Conservation (phyloP, 2,888 invertebrate species). For the Aelia acuminata region DNA sequence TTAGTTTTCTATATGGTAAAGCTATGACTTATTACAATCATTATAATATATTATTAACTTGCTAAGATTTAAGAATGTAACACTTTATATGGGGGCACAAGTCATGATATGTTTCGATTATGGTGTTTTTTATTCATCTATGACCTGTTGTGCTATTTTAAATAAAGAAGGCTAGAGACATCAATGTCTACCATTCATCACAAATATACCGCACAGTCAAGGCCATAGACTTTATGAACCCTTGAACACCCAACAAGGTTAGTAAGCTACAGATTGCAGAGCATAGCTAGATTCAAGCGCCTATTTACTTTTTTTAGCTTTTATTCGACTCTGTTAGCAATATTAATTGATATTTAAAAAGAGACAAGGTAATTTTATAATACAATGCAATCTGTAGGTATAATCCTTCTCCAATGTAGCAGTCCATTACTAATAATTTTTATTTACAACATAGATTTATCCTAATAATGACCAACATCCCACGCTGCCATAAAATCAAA, state of each 20-base stretch:
- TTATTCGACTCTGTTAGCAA: constrained; percentile 21
- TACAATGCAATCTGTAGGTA: constrained; percentile 56
- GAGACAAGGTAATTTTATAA: constrained; percentile 40
- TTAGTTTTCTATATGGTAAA: constrained; percentile 65
- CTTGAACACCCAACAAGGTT: constrained; percentile 65
- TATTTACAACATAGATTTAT: constrained; percentile 57
- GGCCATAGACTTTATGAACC: constrained; percentile 59
- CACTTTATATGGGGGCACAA: constrained; percentile 81
- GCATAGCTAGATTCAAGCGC: constrained; percentile 47
- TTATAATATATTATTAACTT: constrained; percentile 64
- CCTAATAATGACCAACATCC: constrained; percentile 51
- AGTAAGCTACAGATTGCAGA: constrained; percentile 58
- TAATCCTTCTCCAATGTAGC: constrained; percentile 57
- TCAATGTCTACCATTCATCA: constrained; percentile 59
- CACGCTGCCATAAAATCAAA: constrained; percentile 33
- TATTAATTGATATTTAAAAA: constrained; percentile 33
- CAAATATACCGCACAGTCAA: constrained; percentile 60
- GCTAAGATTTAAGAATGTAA: constrained; percentile 72
- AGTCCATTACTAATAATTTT: constrained; percentile 57
- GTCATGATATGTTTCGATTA: constrained; percentile 85
- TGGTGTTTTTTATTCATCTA: constrained; percentile 75
- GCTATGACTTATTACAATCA: constrained; percentile 65
- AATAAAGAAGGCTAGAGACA: constrained; percentile 62
- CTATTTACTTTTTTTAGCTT: constrained; percentile 45
- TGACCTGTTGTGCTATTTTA: constrained; percentile 60